These are phyloP conservation scores for Bubo scandiacus DNA, from an alignment of 2,113 vertebrate genomes.

Conservation along the genomic window DNA sequence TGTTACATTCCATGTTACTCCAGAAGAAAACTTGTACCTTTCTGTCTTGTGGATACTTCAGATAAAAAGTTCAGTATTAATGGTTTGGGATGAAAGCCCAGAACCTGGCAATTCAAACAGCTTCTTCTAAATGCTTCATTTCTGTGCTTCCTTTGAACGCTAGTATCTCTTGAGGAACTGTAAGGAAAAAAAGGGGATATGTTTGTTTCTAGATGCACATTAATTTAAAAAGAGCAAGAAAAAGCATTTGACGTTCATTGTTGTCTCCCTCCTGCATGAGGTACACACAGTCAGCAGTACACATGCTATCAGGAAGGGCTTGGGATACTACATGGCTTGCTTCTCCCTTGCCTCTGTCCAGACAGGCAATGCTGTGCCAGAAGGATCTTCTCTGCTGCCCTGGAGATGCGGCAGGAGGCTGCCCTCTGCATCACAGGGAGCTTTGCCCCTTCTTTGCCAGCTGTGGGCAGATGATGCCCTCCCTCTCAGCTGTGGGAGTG, in stretches of 20 bases:
- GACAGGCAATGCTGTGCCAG: not conserved
- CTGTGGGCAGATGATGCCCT: not conserved
- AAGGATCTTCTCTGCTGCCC: not conserved
- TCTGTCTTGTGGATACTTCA: not conserved
- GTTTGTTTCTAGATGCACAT: not conserved
- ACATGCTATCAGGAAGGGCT: not conserved
- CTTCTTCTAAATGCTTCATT: not conserved
- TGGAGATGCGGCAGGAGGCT: not conserved
- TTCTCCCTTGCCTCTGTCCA: not conserved
- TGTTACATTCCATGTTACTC: no score
- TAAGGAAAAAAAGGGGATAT: not conserved
- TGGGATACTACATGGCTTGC: not conserved
- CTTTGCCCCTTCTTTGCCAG: not conserved
- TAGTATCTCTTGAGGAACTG: not conserved
- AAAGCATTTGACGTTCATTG: not conserved
- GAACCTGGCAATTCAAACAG: not conserved
- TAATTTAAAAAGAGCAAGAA: not conserved
- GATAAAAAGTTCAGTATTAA: not conserved
- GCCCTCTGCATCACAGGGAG: not conserved
- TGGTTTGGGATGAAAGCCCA: not conserved
- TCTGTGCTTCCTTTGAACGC: not conserved
- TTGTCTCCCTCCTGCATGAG: not conserved
- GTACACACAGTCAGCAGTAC: not conserved
- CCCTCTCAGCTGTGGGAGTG: not conserved
- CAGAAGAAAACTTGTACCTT: not conserved